Conservation (phyloP, 2,113 vertebrate genomes). For the Rhabdomys dilectus region DNA sequence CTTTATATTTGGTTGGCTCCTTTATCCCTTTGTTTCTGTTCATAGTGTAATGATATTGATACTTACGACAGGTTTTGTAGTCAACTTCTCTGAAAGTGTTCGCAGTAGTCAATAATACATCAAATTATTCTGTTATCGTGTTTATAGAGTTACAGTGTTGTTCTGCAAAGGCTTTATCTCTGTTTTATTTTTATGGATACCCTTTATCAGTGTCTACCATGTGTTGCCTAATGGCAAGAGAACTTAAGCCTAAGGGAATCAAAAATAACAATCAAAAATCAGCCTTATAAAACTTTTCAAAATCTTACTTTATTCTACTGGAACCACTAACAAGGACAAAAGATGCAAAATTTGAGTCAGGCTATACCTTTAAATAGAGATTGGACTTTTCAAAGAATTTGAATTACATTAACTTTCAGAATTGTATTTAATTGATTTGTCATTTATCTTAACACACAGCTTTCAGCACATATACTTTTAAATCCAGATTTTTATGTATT, state of each 20-base stretch:
- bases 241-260: background rate
- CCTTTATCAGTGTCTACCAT: conserved; percentile 5
- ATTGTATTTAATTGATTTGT: background rate
- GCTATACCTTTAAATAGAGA: background rate
- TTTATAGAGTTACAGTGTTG: background rate
- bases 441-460: background rate
- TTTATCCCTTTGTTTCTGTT: background rate
- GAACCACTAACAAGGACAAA: background rate
- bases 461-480: conserved; percentile 7
- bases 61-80: background rate
- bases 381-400: background rate
- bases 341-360: background rate
- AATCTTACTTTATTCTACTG: background rate
- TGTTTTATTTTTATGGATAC: background rate
- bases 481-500: background rate
- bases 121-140: background rate
- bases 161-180: background rate
- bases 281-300: conserved; percentile 2
- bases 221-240: conserved; percentile 5
- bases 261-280: conserved; percentile 15
- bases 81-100: background rate
- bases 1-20: background rate
- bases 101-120: background rate
- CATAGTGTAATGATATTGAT: background rate
- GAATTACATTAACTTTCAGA: background rate